Evolutionary conservation across 2,113 vertebrate species (phyloP).

Genomic region (Bungarus multicinctus): DNA sequence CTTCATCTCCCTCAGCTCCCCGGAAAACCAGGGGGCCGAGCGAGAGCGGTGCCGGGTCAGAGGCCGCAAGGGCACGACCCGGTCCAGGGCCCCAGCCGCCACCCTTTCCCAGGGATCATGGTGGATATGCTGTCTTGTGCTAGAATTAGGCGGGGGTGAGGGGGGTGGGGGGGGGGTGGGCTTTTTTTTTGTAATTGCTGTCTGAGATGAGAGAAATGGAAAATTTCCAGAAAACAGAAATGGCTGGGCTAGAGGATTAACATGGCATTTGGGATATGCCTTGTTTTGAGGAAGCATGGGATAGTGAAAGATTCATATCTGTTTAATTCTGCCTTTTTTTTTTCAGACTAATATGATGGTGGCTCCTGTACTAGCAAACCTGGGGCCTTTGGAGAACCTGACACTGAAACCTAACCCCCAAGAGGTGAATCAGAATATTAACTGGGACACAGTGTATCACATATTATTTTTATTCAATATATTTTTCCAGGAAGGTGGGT

Average conservation of each 20-base stretch:
- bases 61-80: too few species aligned
- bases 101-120: too few species aligned
- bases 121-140: not conserved
- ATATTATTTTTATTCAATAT: not conserved
- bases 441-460: not conserved
- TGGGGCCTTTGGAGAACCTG: conserved; percentile 80
- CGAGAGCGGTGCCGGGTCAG: too few species aligned
- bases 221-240: too few species aligned
- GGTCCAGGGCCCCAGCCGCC: too few species aligned
- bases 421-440: conserved; percentile 73
- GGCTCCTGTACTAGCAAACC: conserved; percentile 81
- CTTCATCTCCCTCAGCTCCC: too few species aligned
- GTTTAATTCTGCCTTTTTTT: not conserved
- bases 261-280: not conserved
- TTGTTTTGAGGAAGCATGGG: not conserved
- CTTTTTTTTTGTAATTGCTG: not conserved
- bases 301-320: not conserved
- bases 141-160: not conserved
- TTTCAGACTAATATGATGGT: conserved; percentile 51
- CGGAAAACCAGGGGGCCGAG: too few species aligned
- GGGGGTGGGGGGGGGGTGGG: too few species aligned
- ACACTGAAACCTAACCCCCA: conserved; percentile 79
- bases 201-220: not conserved
- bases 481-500: not conserved
- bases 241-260: not conserved